Percentiles rank a stretch among this genome's conserved stretches.
Conservation (phyloP, 2,797 vertebrate species). For the Phalanger gymnotis region DNA sequence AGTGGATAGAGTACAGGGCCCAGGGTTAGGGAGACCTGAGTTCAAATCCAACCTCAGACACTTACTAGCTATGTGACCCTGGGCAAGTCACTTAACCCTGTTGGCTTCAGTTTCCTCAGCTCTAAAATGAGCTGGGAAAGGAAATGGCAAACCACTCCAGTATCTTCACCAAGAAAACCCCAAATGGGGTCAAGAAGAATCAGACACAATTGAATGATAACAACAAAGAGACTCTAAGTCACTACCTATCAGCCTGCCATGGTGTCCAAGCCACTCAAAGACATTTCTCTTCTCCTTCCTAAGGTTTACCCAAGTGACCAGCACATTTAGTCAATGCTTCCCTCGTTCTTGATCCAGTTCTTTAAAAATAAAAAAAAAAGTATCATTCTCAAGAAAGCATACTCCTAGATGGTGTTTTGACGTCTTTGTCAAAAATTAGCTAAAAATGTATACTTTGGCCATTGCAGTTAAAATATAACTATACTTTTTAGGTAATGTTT, state of each 20-base stretch:
- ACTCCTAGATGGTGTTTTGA: not conserved
- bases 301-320: not conserved
- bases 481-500: not conserved
- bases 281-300: not conserved
- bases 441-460: not conserved
- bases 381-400: not conserved
- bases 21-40: not conserved
- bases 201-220: not conserved
- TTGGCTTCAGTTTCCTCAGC: not conserved
- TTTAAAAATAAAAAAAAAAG: not conserved
- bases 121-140: not conserved
- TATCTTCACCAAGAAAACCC: not conserved
- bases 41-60: not conserved
- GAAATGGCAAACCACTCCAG: not conserved
- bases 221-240: not conserved
- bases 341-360: not conserved
- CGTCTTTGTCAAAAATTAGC: conserved; percentile 10
- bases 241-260: too few species aligned
- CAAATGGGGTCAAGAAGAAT: not conserved
- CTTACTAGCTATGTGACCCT: not conserved
- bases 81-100: not conserved
- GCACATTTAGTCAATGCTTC: not conserved
- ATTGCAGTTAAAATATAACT: not conserved
- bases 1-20: not conserved
- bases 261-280: not conserved